Conservation (phyloP, 2,888 invertebrate genomes). For the Ecdyonurus torrentis region DNA sequence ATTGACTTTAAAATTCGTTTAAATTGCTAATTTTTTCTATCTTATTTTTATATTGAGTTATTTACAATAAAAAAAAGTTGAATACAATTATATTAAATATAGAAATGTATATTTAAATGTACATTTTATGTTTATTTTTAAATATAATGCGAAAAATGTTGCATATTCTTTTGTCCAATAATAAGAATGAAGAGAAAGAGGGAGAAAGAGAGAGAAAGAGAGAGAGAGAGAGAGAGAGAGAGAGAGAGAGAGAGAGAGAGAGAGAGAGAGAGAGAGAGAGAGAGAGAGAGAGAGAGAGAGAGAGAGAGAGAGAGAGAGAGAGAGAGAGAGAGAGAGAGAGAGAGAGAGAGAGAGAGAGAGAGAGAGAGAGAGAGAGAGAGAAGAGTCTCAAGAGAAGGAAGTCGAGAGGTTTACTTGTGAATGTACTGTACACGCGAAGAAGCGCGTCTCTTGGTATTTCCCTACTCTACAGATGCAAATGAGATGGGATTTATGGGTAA, state of each 20-base stretch:
- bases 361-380: not conserved
- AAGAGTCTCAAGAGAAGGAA: not conserved
- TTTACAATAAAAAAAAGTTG: no score
- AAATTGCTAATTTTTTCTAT: no score
- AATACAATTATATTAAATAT: no score
- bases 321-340: not conserved
- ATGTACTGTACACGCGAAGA: no score
- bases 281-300: not conserved
- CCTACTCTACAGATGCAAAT: no score
- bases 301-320: not conserved
- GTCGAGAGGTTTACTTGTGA: no score
- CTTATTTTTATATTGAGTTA: no score
- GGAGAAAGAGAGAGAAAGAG: constrained; percentile 23
- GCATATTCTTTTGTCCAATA: constrained; percentile 4
- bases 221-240: constrained; percentile 17
- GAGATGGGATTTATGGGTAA: no score
- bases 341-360: not conserved
- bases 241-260: not conserved
- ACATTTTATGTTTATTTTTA: no score
- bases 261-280: not conserved
- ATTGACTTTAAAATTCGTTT: no score
- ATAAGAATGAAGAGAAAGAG: constrained; percentile 20
- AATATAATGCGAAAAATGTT: constrained; percentile 5
- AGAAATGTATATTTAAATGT: no score
- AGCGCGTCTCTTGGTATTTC: no score